A percentile compares a stretch with the other conserved stretches of the same genome.
Evolutionary conservation across 2,888 invertebrate genomes (phyloP).

Genomic region (Sthenelais limicola): DNA sequence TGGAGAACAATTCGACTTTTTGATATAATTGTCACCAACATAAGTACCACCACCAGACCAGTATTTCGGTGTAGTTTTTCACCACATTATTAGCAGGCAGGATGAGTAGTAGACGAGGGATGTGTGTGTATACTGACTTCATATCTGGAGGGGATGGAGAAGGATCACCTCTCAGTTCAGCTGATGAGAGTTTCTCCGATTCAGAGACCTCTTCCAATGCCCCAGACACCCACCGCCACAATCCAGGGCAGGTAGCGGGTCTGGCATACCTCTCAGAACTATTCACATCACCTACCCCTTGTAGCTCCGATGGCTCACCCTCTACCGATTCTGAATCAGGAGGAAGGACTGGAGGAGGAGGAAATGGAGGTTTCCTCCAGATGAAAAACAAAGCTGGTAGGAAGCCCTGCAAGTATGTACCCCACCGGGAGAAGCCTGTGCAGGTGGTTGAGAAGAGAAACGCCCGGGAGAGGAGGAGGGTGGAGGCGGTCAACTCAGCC

Average conservation of each 20-base stretch:
- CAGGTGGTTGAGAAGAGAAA: conserved; percentile 30
- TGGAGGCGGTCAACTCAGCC: conserved; percentile 39
- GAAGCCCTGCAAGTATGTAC: conserved; percentile 40
- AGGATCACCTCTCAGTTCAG: conserved; percentile 3
- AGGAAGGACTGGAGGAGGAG: background rate
- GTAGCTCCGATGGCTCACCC: background rate
- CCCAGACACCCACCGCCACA: background rate
- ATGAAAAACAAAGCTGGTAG: conserved; percentile 8
- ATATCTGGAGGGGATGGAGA: background rate
- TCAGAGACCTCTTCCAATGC: conserved; percentile 26
- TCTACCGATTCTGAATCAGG: background rate
- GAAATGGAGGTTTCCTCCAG: too few relatives aligned
- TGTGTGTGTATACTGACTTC: conserved; percentile 17
- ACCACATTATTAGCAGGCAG: too few relatives aligned
- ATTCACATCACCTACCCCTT: background rate
- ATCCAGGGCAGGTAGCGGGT: background rate
- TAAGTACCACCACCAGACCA: too few relatives aligned
- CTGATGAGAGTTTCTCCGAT: conserved; percentile 28
- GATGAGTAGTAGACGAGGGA: too few relatives aligned
- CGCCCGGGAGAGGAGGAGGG: conserved; percentile 38
- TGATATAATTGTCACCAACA: too few relatives aligned
- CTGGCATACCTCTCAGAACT: conserved; percentile 17
- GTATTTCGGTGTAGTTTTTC: too few relatives aligned
- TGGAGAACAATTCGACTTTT: too few relatives aligned
- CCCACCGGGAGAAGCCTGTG: conserved; percentile 34